Evolutionary conservation across 1,140 invertebrate species (phyloP), one percentile per base, ranked within the genome.

Genomic region (Drusus annulatus): DNA sequence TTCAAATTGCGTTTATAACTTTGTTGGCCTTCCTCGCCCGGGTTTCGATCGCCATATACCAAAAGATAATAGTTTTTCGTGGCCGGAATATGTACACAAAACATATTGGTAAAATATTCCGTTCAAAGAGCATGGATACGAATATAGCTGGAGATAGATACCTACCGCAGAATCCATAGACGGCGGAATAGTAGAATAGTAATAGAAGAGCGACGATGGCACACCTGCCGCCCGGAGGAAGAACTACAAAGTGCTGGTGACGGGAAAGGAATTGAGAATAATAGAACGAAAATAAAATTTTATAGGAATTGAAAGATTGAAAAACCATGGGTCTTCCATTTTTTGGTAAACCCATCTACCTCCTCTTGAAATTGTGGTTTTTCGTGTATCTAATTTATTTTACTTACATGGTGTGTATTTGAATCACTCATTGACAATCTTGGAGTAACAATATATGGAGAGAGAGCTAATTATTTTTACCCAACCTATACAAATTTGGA

Each of bases 101-200:
- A 78, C 23, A 56, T 68, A 81, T 81, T 52, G 69, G 77, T 78
- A 81, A 81, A 78, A 78, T 81, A 78, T 81, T 78, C 80, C 58
- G 77, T 54, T 25, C 73, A 80, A 76, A 76, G 62, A 80, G 79
- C 79, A 68, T 17, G 62, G 36, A 75, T n/a, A 69, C 23, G 3
- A 69, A 51, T 45, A 45, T 13, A 45, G 10, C 8, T 45, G 5
- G 1, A 45, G 36, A 45, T 45, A 10, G 36, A 45, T 8, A n/a
- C n/a, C n/a, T n/a, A n/a, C n/a, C n/a, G n/a, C n/a, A n/a, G n/a
- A n/a, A n/a, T 45, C 10, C 45, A 45, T 16, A 17, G 50, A 65
- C 16, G 25, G 65, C 16, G 54, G 62, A 54, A 31, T 45, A 45
- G 36, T 45, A 45, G 62, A 54, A 31, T 45, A 45, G 36, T 45